A percentile compares a stretch with the other conserved stretches of the same genome.
phyloP scores from a whole-genome alignment of 1,140 invertebrate genomes.

The Brachionus plicatilis region DNA sequence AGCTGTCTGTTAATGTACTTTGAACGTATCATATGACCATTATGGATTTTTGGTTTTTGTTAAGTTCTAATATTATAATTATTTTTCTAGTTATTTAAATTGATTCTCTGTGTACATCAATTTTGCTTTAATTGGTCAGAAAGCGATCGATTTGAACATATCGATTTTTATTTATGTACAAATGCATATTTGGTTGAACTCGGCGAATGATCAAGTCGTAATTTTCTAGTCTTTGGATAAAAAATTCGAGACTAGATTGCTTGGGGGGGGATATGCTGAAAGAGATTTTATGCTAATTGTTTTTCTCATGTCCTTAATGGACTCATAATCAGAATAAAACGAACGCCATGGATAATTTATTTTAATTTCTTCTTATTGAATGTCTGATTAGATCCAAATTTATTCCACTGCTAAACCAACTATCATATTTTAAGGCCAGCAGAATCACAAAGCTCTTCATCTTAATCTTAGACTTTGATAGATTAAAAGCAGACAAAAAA shows the following conservation, averaged over 20 bases:
- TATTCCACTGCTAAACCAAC: background rate
- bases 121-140: background rate
- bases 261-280: background rate
- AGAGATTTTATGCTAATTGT: background rate
- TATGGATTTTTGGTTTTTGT: background rate
- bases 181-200: background rate
- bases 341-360: background rate
- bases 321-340: background rate
- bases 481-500: background rate
- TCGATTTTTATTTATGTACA: background rate
- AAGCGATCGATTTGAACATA: background rate
- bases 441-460: background rate
- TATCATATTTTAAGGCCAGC: background rate
- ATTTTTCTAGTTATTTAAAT: background rate
- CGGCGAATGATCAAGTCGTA: background rate
- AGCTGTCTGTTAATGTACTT: background rate
- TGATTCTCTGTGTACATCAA: background rate
- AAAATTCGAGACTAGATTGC: background rate
- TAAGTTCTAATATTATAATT: conserved; percentile 1
- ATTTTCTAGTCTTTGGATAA: background rate
- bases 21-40: conserved; percentile 11
- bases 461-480: no score
- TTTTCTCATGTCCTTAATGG: background rate
- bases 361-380: background rate
- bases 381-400: background rate